Conservation (phyloP, 2,113 vertebrate species). For the Archilochus colubris region DNA sequence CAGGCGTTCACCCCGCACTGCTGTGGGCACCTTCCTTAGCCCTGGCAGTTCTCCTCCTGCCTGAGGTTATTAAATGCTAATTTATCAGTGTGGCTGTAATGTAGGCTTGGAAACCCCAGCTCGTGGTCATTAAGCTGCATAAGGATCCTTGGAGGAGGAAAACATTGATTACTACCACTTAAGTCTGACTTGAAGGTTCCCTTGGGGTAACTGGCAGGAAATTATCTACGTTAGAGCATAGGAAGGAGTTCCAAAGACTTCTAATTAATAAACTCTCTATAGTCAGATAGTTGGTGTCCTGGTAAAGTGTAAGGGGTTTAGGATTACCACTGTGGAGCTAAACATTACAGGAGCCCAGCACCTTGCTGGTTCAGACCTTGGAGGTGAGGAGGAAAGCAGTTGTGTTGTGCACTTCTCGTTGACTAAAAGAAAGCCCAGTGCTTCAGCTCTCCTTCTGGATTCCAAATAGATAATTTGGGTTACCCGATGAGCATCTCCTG, state of each 20-base stretch:
- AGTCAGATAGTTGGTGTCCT: background rate
- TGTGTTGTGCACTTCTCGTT: accelerated
- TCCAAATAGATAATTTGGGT: background rate
- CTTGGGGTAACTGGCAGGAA: background rate
- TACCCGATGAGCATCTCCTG: background rate
- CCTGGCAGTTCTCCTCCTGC: accelerated
- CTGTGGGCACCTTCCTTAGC: accelerated
- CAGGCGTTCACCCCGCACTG: background rate
- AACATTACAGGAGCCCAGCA: accelerated
- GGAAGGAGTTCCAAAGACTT: background rate
- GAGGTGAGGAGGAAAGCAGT: background rate
- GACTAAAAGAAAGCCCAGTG: background rate
- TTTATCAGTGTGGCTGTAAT: background rate
- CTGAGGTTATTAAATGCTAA: background rate
- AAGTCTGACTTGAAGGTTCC: background rate
- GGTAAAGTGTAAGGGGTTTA: accelerated
- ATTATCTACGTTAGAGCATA: accelerated
- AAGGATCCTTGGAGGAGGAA: background rate
- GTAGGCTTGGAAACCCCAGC: accelerated
- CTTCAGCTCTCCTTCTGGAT: background rate
- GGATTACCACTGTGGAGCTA: background rate
- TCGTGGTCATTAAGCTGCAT: background rate
- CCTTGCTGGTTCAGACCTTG: background rate
- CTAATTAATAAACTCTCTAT: background rate
- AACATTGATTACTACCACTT: background rate